Evolutionary conservation across 1,140 invertebrate species (phyloP), one percentile per base, ranked within the genome.

Genomic region (Drosophila aff.): DNA sequence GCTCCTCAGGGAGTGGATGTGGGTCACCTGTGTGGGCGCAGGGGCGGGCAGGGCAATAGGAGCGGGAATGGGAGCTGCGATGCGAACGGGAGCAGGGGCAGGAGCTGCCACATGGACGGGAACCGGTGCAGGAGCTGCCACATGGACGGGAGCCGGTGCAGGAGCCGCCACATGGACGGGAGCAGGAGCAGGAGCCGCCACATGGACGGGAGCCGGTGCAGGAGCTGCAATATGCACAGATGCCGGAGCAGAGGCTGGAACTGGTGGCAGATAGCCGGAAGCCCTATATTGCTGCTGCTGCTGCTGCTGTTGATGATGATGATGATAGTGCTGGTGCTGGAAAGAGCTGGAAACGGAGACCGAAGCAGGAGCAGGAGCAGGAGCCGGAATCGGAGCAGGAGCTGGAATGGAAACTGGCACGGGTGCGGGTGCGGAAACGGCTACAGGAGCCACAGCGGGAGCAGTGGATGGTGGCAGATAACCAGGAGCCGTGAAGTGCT

Each of bases 1-100:
- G 66, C 90, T 92, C 28, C 90, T 68, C 50, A 91, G 77, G 9
- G 82, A 69, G 40, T 90, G 89, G 16, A 91, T 58, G 53, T 90
- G 85, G 16, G 78, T 76, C 41, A 78, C 72, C 36, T 87, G 81
- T 9, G 80, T 86, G 47, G 87, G 74, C n/a, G 52, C 38, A 5
- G 80, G 52, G 2, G 66, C 55, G 4, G 79, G 69, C 49, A 64
- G 58, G 15, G 66, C 41, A 31, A 43, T 31, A 8, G 68, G 63
- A 18, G 43, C 63, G 8, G 80, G 76, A 36, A 36, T 11, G 33
- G 33, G 33, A 26, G 80, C 81, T 1, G 58, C 33, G 49, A 82
- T 21, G n/a, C 43, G 63, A 11, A 52, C 26, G 1, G 71, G 38
- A 3, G 53, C 60, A 0, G 44, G 68, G 21, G 60, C 41, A 11